Evolutionary conservation across 1,140 invertebrate species (phyloP).

Genomic region (Nasonia longicornis): DNA sequence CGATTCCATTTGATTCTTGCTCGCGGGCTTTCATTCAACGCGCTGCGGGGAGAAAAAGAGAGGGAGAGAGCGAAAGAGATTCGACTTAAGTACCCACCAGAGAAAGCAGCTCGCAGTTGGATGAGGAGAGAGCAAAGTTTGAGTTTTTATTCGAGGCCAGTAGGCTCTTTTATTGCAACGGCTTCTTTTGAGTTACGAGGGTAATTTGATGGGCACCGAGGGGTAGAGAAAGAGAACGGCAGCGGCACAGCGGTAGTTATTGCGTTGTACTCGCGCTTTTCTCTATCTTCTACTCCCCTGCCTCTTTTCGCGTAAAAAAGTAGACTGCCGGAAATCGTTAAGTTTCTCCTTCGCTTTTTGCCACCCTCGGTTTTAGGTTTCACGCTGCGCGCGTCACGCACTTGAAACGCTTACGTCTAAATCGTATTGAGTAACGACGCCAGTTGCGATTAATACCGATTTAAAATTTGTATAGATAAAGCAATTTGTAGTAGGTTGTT

Average conservation of each 20-base stretch:
- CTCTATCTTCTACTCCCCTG: background rate
- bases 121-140: background rate
- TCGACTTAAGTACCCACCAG: slow-evolving; percentile 26
- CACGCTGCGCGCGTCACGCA: background rate
- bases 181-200: slow-evolving; percentile 30
- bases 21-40: background rate
- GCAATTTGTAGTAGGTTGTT: too few relatives aligned
- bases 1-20: too few relatives aligned
- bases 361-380: background rate
- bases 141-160: slow-evolving; percentile 26
- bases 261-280: background rate
- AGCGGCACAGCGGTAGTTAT: background rate
- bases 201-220: slow-evolving; percentile 27
- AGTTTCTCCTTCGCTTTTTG: background rate
- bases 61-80: slow-evolving; percentile 11
- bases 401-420: background rate
- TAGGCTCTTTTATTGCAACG: slow-evolving; percentile 31
- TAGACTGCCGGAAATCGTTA: slow-evolving; percentile 25
- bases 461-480: too few relatives aligned
- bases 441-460: background rate
- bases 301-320: slow-evolving; percentile 2
- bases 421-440: too few relatives aligned
- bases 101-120: background rate
- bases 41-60: slow-evolving; percentile 8
- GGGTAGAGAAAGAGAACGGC: background rate